phyloP scores from a whole-genome alignment of 2,797 vertebrate genomes.

The Rhyacichthys aspro region DNA sequence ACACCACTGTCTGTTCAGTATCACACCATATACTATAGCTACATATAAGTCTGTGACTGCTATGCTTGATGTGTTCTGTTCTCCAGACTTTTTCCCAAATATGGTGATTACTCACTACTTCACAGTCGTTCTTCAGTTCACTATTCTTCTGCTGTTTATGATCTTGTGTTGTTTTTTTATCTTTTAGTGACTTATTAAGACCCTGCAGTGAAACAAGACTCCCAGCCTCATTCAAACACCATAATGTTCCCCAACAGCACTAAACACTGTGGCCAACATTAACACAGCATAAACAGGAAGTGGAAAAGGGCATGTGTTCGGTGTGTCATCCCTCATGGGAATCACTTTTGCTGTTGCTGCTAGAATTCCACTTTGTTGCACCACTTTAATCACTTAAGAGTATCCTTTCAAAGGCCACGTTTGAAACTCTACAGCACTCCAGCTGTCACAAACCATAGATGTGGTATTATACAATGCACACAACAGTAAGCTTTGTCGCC shows the following conservation, averaged over 20 bases:
- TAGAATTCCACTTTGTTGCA: slow-evolving; percentile 36
- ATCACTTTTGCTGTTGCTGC: slow-evolving; percentile 21
- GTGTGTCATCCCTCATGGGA: slow-evolving; percentile 42
- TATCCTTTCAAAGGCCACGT: slow-evolving; percentile 18
- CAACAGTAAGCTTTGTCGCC: background rate
- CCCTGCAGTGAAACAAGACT: background rate
- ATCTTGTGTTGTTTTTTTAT: background rate
- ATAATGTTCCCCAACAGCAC: slow-evolving; percentile 27
- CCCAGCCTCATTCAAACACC: background rate
- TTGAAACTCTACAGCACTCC: slow-evolving; percentile 33
- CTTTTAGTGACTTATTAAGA: background rate
- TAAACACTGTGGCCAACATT: slow-evolving; percentile 20
- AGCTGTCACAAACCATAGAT: slow-evolving; percentile 33
- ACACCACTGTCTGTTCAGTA: background rate
- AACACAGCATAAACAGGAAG: slow-evolving; percentile 31
- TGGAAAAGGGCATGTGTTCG: slow-evolving; percentile 36
- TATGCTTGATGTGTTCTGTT: background rate
- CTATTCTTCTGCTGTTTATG: background rate
- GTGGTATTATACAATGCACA: slow-evolving; percentile 9
- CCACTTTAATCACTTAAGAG: slow-evolving; percentile 39
- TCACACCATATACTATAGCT: background rate
- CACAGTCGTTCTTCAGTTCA: background rate
- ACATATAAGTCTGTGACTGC: background rate
- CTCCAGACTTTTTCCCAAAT: background rate
- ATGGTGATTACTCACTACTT: background rate